Conservation (phyloP, 92 coral and sea anemone species). For the Umimayanthus kanabou region DNA sequence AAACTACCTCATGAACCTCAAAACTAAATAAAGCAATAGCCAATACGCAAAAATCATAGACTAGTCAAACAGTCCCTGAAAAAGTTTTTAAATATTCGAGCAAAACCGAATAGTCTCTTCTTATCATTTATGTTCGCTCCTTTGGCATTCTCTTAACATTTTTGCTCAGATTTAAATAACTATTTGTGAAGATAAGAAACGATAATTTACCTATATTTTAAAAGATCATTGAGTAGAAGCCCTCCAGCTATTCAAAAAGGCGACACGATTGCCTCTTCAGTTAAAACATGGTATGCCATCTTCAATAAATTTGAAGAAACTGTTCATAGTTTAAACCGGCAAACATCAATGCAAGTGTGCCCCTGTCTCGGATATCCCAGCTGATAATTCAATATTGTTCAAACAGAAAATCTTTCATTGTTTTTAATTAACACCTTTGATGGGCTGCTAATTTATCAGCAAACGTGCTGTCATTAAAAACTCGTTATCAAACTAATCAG, state of each 20-base stretch:
- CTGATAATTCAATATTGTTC: neutral
- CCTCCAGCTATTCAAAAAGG: too few species aligned
- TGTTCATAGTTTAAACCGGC: too few species aligned
- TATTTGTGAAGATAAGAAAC: too few species aligned
- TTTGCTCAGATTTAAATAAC: neutral
- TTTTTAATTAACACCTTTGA: constrained; percentile 16
- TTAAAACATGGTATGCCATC: too few species aligned
- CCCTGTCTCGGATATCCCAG: neutral
- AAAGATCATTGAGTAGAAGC: too few species aligned
- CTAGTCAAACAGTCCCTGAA: neutral
- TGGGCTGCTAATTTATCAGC: constrained; percentile 33
- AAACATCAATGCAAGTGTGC: neutral
- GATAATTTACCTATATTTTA: too few species aligned
- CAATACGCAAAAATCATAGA: neutral
- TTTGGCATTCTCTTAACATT: neutral
- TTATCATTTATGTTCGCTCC: neutral
- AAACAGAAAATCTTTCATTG: neutral
- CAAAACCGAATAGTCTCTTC: neutral
- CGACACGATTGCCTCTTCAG: too few species aligned
- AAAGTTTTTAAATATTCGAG: neutral
- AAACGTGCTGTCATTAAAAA: constrained; percentile 23
- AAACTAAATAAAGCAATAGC: too few species aligned
- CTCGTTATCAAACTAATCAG: constrained; percentile 33
- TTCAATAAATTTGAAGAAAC: too few species aligned
- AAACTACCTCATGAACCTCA: too few species aligned